These are phyloP conservation scores for Sylvilagus floridanus DNA, from an alignment of 2,797 vertebrate species.

Conservation along the genomic window DNA sequence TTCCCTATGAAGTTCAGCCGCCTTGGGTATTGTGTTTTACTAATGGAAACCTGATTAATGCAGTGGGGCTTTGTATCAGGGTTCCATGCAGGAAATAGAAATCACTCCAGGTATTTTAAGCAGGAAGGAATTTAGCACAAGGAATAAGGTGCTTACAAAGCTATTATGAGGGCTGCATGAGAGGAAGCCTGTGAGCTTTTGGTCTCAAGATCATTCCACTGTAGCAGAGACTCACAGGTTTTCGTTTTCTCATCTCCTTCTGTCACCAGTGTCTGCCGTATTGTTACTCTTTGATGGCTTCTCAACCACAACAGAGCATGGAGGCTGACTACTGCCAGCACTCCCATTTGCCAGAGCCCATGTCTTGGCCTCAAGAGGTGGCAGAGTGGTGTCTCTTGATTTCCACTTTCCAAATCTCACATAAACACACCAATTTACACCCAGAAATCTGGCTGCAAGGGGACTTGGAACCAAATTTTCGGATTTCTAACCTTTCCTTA, in stretches of 20 bases:
- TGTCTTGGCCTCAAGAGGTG: not conserved
- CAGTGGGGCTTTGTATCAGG: not conserved
- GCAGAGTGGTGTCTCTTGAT: not conserved
- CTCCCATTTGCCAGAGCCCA: not conserved
- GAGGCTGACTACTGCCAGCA: not conserved
- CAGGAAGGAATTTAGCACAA: not conserved
- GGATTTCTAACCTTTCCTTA: not conserved
- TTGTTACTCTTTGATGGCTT: not conserved
- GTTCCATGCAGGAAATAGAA: not conserved
- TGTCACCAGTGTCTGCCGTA: not conserved
- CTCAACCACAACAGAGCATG: not conserved
- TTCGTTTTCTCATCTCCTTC: not conserved
- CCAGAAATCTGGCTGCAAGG: not conserved
- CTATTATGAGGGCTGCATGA: too few species aligned
- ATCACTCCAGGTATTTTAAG: not conserved
- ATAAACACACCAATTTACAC: not conserved
- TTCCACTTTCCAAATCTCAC: not conserved
- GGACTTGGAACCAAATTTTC: not conserved
- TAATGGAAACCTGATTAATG: not conserved
- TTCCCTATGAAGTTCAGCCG: too few species aligned
- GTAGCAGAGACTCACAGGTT: not conserved
- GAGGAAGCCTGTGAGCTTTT: not conserved
- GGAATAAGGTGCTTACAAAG: not conserved
- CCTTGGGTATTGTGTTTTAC: too few species aligned
- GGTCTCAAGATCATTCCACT: not conserved